Conservation (phyloP, 2,113 vertebrate species). For the Nycticryphes semicollaris region DNA sequence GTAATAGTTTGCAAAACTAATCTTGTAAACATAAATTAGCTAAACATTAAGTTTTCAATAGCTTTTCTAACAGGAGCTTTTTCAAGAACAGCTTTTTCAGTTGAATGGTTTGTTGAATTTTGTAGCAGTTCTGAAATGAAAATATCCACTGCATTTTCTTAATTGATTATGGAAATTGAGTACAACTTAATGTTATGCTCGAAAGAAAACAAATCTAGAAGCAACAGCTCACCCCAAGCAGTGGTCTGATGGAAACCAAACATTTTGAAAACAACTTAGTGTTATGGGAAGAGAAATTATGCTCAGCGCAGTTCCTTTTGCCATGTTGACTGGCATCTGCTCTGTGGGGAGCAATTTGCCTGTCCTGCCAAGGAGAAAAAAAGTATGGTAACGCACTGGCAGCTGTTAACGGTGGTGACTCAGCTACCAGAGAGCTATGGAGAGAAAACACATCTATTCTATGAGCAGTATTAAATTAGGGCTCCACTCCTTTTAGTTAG, state of each 20-base stretch:
- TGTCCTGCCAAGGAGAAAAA: constrained; percentile 58
- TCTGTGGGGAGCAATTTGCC: constrained; percentile 61
- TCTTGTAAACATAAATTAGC: constrained; percentile 25
- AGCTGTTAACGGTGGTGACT: constrained; percentile 56
- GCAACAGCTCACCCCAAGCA: background rate
- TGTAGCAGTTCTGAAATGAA: constrained; percentile 19
- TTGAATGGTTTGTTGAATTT: constrained; percentile 46
- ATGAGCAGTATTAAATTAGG: background rate
- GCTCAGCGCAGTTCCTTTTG: background rate
- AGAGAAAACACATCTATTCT: constrained; percentile 25
- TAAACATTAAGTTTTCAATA: constrained; percentile 26
- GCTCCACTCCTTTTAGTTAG: background rate
- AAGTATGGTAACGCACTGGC: constrained; percentile 32
- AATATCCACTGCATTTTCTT: constrained; percentile 16
- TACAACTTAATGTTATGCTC: background rate
- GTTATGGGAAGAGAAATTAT: background rate
- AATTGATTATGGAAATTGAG: constrained; percentile 29
- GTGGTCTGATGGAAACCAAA: background rate
- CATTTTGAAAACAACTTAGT: background rate
- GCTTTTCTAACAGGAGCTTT: constrained; percentile 19
- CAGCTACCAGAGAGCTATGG: constrained; percentile 19
- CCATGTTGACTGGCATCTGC: constrained; percentile 51
- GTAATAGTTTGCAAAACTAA: background rate
- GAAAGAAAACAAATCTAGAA: background rate
- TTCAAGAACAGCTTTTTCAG: constrained; percentile 1